These are phyloP conservation scores for Condylura cristata DNA, from an alignment of 2,113 vertebrate genomes.

Conservation along the genomic window DNA sequence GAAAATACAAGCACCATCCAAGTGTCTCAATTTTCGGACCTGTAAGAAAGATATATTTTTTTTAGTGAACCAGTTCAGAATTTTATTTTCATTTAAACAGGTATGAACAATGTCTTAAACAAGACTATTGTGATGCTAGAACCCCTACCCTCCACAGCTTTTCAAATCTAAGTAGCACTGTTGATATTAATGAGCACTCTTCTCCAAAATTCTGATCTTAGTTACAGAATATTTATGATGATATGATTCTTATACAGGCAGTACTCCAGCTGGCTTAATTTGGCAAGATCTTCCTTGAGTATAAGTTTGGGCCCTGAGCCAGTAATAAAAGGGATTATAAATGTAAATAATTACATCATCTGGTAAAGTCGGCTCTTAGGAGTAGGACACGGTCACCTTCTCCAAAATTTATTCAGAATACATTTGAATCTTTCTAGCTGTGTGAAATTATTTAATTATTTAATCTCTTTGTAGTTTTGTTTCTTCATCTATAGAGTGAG, in stretches of 20 bases:
- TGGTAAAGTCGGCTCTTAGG: constrained; percentile 70
- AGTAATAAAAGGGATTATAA: constrained; percentile 65
- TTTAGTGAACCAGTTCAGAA: not conserved
- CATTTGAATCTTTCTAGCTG: constrained; percentile 25
- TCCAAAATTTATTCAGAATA: constrained; percentile 60
- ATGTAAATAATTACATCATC: constrained; percentile 67
- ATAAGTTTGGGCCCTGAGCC: constrained; percentile 45
- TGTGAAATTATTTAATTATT: constrained; percentile 57
- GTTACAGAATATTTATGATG: constrained; percentile 38
- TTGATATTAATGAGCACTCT: not conserved
- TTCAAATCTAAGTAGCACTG: not conserved
- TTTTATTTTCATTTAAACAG: constrained; percentile 33
- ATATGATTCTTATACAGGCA: constrained; percentile 8
- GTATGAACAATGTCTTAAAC: constrained; percentile 1
- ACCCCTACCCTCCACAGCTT: not conserved
- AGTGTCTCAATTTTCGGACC: not conserved
- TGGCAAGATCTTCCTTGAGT: constrained; percentile 53
- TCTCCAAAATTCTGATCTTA: not conserved
- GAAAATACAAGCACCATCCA: not conserved
- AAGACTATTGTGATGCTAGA: not conserved
- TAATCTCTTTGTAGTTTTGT: constrained; percentile 41
- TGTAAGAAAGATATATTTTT: not conserved
- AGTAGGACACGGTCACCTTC: constrained; percentile 24
- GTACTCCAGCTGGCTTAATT: constrained; percentile 52
- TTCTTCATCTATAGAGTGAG: not conserved